Evolutionary conservation across 2,888 invertebrate genomes (phyloP), one percentile per base, ranked within the genome.

Genomic region (Cosmia trapezina): DNA sequence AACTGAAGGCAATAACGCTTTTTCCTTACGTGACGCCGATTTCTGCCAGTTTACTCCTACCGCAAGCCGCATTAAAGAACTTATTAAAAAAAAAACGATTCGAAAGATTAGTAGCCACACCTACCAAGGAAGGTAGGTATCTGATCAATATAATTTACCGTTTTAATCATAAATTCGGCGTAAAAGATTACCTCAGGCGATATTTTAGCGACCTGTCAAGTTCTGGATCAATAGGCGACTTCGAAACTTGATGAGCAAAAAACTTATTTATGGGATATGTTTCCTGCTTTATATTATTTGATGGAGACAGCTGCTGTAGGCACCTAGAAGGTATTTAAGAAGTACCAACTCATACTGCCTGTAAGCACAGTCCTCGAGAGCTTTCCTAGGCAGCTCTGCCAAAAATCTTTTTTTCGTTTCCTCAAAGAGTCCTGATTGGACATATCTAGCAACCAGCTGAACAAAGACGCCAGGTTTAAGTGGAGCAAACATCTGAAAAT

Each of bases 201-300:
- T 76, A 73, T 72, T 75, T 86, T 78, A 81, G 80, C 73, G 33
- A 66, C 33, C 79, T 70, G 78, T 84, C 66, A 83, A 78, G 80
- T 85, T 87, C 78, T 83, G 76, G 83, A 73, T 87, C 83, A 86
- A 70, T 71, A 37, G 71, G 17, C 51, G 77, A 84, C 75, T 83
- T 77, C 68, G 59, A 80, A 74, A 70, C 76, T 69, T 69, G 66
- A 56, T 70, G 64, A 37, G 54, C 62, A 78, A 73, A 82, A 81
- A 76, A 67, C 33, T 60, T n/a, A 70, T 67, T 66, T 62, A 62
- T 63, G 28, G 45, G 47, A 43, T 43, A 11, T 14, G 19, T 70
- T 81, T 80, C 56, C 65, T 76, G 53, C 53, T 54, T 53, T 14
- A 33, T 33, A 33, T 43, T 19, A 59, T 3, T 49, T 14, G 11